Base-by-base conservation (phyloP, 2,888 invertebrate genomes). In the Sinotaia quadrata region DNA sequence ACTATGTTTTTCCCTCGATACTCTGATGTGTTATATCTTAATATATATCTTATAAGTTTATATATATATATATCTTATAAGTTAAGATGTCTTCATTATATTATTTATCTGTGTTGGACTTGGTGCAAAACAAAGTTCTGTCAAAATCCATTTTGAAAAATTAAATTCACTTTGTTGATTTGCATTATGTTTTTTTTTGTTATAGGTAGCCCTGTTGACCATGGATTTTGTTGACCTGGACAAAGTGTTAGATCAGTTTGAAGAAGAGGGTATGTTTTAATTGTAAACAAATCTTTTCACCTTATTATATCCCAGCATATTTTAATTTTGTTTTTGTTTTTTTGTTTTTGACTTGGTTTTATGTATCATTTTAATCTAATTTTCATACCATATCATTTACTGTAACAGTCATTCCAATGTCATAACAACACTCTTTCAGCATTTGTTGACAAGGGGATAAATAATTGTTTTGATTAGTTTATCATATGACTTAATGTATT, bases 231-330 rank as follows among this genome's bases (percentile, higher is more conserved):
- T 94, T 73, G 94, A 95, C 89, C 90, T 95, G 84, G 94, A 95
- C 87, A 93, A 94, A 89, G 93, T 94, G 75, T 90, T 95, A 69
- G 94, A 95, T 88, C 94, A 94, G 86, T 93, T 95, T 85, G 94
- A 95, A 87, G 91, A 93, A 80, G 92, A 94, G 90, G 89, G 89
- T 89, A 78, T 71, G 76, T 66, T 21, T 15, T 47, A 4, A 15
- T 37, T 10, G 31, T 54, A n/a, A 18, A 12, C 21, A 37, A 24
- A 10, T 37, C 27, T 24, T 29, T n/a, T 33, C n/a, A 34, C n/a
- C 10, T 12, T 41, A 41, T 15, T 41, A 15, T 27, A 54, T 8
- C 7, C 8, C 29, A 31, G 27, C 54, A 29, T 54, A 10, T 12
- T 41, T 41, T 41, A 41, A 15, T 41, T 10, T 41, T 12, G 54